A percentile compares a stretch with the other conserved stretches of the same genome.
phyloP scores from a whole-genome alignment of 2,113 vertebrate species.

The Atrichornis clamosus region DNA sequence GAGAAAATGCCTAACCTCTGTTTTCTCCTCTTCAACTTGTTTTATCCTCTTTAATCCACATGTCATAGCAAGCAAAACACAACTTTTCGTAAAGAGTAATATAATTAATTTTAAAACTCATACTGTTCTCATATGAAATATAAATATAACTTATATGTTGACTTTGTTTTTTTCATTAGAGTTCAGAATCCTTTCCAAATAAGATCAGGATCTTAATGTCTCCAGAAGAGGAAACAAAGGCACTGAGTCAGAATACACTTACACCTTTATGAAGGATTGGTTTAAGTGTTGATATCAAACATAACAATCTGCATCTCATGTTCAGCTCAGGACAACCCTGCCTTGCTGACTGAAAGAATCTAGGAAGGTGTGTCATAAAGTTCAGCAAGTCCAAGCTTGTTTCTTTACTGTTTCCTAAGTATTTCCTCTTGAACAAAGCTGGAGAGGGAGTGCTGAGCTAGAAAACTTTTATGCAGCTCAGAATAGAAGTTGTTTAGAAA shows the following conservation, averaged over 20 bases:
- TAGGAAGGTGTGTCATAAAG: neutral
- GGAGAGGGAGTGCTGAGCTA: neutral
- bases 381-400: neutral
- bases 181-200: neutral
- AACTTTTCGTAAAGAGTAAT: fast-evolving
- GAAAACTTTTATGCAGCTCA: neutral
- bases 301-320: neutral
- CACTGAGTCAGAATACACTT: neutral
- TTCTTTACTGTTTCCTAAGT: neutral
- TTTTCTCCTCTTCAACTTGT: neutral
- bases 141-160: fast-evolving
- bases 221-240: neutral
- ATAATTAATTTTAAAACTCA: neutral
- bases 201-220: neutral
- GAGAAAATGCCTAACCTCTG: neutral
- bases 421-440: neutral
- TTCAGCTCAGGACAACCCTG: neutral
- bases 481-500: neutral
- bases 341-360: neutral
- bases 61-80: neutral
- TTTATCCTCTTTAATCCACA: neutral
- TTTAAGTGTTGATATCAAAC: neutral
- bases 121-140: neutral
- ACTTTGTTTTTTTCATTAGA: neutral
- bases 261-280: neutral